Base-by-base conservation (phyloP, 2,113 vertebrate species). In the Chaetura pelagica region DNA sequence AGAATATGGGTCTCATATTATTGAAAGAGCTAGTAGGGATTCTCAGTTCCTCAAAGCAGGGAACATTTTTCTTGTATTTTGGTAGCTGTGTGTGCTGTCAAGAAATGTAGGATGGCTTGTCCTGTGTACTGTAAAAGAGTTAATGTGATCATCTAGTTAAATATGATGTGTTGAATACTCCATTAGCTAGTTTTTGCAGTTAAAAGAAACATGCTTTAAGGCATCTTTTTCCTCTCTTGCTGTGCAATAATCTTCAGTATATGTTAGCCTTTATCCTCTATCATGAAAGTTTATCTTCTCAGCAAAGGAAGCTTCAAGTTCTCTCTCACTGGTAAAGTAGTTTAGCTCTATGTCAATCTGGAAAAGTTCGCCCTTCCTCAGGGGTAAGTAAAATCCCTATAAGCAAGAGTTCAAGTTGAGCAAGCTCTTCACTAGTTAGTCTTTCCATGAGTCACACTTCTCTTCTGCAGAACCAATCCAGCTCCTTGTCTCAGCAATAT, bases 401-500 rank as follows among this genome's bases (percentile, higher is more conserved):
- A 95, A 93, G 90, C 88, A 92, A 84, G 86, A 93, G 88, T 90
- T 92, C 88, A 92, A 93, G 82, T 90, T 5, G 0, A 93, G 61
- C 85, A 89, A 94, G 85, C 89, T 95, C 92, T 89, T 84, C 77
- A 61, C 88, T 72, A 93, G 79, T 89, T 96, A 89, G 57, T 94
- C 93, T 96, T 97, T 94, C 96, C 92, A 94, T 96, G 94, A 96
- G 88, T 95, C 96, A 96, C 66, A 75, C 12, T 72, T 83, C 51
- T 87, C 32, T 73, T 89, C 35, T 92, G 59, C 73, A 84, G 66
- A 96, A 90, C 84, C 62, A 78, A 69, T 80, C 69, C 86, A 92
- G 83, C 27, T 94, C 83, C 84, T 90, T 80, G 62, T 76, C 88
- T 96, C 90, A 77, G 75, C 2, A 6, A 91, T 54, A 32, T 2